Conservation (phyloP, 2,888 invertebrate genomes). For the Luperina nickerlii region DNA sequence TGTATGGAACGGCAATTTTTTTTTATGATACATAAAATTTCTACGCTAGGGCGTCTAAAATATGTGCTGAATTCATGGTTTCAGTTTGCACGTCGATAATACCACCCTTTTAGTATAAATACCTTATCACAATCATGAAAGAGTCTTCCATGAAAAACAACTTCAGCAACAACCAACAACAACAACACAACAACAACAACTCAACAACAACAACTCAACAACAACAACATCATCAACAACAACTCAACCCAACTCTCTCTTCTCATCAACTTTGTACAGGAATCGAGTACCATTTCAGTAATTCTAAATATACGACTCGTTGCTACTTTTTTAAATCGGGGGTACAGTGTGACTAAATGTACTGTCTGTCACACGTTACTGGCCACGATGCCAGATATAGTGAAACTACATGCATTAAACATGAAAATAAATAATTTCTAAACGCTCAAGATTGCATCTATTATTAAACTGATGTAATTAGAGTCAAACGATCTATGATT, state of each 20-base stretch:
- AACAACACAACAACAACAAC: no score
- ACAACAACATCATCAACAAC: no score
- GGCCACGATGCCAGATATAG: constrained; percentile 23
- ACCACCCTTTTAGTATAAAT: no score
- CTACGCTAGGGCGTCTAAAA: no score
- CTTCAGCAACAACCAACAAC: no score
- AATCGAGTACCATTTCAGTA: not conserved
- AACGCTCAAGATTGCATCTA: constrained; percentile 34
- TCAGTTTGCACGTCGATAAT: not conserved
- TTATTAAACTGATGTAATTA: constrained; percentile 50
- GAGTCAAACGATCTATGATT: constrained; percentile 18
- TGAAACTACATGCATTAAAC: constrained; percentile 54
- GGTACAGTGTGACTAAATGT: not conserved
- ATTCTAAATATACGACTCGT: not conserved
- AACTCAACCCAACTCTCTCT: no score
- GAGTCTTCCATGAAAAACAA: not conserved
- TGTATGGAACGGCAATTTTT: no score
- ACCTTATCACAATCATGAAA: not conserved
- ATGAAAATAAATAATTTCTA: constrained; percentile 41
- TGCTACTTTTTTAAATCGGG: not conserved
- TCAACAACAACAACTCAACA: no score
- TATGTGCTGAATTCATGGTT: no score
- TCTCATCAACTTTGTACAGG: not conserved
- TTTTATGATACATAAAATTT: no score
- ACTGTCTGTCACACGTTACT: not conserved